Evolutionary conservation across 2,113 vertebrate species (phyloP), one percentile per base, ranked within the genome.

Genomic region (Scalopus aquaticus): DNA sequence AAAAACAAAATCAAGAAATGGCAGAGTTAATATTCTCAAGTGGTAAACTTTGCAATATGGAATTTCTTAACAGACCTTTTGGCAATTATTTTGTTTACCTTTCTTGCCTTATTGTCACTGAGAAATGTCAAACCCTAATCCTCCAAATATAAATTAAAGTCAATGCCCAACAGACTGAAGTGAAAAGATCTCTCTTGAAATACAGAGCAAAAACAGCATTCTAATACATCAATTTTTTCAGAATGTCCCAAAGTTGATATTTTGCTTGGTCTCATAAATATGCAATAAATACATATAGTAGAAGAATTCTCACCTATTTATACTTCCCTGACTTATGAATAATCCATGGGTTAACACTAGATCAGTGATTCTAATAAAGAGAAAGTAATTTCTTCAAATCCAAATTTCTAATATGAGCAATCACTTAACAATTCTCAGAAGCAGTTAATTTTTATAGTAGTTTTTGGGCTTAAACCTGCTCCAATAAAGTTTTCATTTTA

Each of bases 71-170:
- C 1, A 74, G 30, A 80, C 7, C 49, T 2, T 65, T 24, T 32
- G 9, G 20, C 22, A 90, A 79, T 79, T 90, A 85, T 80, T 80
- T 35, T 93, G 37, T 84, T 81, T 90, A 58, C 30, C 16, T 76
- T 78, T 1, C 9, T 12, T 82, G 58, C 12, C 32, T 72, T 67
- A 77, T 32, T 77, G 26, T 73, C 51, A 64, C 22, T 77, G 37
- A 74, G 37, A 93, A 91, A 94, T 46, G 28, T 60, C 42, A 80
- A 88, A 13, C 3, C 22, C 2, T 60, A 60, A 80, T 42, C 4
- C 2, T 15, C 20, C 9, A 73, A 44, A 69, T 13, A 92, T 4
- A 81, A 85, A 78, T 77, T 65, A 78, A 16, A 67, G 20, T 72
- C 24, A 78, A 70, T 72, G 30, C 1, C 26, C 44, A 87, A 32